phyloP scores from a whole-genome alignment of 2,797 vertebrate genomes.

The Bryconaethiops microstoma region DNA sequence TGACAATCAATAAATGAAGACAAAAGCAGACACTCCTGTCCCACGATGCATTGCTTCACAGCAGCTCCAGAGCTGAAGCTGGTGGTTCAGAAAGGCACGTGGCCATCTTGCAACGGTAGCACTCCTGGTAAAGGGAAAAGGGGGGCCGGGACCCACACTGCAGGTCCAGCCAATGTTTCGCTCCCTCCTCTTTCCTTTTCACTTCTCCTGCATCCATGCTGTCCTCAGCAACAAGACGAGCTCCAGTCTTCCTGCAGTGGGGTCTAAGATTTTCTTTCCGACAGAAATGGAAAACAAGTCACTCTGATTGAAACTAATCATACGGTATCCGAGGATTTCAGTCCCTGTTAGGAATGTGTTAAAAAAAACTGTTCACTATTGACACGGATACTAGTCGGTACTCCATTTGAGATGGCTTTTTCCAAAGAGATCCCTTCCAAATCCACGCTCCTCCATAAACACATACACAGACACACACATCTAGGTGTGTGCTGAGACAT shows the following conservation, averaged over 20 bases:
- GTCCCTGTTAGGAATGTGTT: constrained; percentile 73
- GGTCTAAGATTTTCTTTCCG: constrained; percentile 72
- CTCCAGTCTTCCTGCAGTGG: constrained; percentile 60
- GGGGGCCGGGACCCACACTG: constrained; percentile 61
- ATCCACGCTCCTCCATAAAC: constrained; percentile 66
- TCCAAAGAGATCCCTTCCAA: constrained; percentile 77
- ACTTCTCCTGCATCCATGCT: constrained; percentile 29
- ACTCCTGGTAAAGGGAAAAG: constrained; percentile 78
- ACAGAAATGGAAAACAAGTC: constrained; percentile 81
- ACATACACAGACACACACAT: constrained; percentile 73
- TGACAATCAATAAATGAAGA: constrained; percentile 75
- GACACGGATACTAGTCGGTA: constrained; percentile 77
- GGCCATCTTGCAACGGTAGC: constrained; percentile 81
- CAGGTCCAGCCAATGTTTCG: constrained; percentile 67
- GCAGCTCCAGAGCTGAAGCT: constrained; percentile 80
- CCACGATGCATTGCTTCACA: constrained; percentile 84
- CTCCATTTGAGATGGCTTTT: constrained; percentile 84
- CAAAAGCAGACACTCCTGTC: constrained; percentile 75
- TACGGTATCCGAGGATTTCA: constrained; percentile 73
- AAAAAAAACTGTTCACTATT: constrained; percentile 62
- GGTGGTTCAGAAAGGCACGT: constrained; percentile 85
- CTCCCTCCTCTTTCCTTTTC: constrained; percentile 39
- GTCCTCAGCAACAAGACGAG: constrained; percentile 31
- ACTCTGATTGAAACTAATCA: constrained; percentile 60
- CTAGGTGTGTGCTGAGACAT: constrained; percentile 36